Conservation (phyloP, 2,113 vertebrate species). For the Pipra filicauda region DNA sequence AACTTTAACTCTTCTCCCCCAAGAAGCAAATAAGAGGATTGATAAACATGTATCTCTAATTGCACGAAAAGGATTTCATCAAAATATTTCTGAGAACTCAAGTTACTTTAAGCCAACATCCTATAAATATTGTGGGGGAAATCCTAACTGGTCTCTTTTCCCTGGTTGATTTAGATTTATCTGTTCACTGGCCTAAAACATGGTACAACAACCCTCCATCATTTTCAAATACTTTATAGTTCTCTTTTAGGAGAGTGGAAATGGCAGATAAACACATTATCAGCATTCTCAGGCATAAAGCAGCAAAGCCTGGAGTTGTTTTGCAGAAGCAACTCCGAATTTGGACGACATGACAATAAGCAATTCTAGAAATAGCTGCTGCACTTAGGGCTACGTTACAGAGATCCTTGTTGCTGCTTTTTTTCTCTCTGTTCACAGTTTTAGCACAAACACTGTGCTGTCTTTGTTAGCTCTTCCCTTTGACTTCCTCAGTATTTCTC, state of each 20-base stretch:
- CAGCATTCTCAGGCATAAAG: constrained; percentile 31
- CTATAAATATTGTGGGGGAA: background rate
- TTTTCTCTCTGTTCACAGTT: background rate
- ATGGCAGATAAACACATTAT: constrained; percentile 49
- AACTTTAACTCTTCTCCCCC: background rate
- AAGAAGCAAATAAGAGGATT: background rate
- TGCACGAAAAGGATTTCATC: background rate
- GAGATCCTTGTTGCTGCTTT: background rate
- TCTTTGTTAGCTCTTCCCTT: background rate
- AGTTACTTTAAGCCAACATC: background rate
- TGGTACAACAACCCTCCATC: background rate
- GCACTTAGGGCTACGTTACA: constrained; percentile 27
- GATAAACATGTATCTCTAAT: background rate
- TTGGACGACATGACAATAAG: constrained; percentile 17
- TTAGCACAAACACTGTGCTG: background rate
- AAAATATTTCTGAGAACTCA: background rate
- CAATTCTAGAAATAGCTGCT: constrained; percentile 49
- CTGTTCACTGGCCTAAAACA: background rate
- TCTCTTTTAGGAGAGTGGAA: constrained; percentile 1
- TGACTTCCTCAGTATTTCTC: background rate
- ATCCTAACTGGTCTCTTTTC: background rate
- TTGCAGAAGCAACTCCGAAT: constrained; percentile 1
- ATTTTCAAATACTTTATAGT: background rate
- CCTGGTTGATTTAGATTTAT: background rate
- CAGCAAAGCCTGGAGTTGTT: constrained; percentile 44